Percentiles rank a stretch among this genome's conserved stretches.
phyloP scores from a whole-genome alignment of 2,797 vertebrate species.

The Pantherophis vulpinus region DNA sequence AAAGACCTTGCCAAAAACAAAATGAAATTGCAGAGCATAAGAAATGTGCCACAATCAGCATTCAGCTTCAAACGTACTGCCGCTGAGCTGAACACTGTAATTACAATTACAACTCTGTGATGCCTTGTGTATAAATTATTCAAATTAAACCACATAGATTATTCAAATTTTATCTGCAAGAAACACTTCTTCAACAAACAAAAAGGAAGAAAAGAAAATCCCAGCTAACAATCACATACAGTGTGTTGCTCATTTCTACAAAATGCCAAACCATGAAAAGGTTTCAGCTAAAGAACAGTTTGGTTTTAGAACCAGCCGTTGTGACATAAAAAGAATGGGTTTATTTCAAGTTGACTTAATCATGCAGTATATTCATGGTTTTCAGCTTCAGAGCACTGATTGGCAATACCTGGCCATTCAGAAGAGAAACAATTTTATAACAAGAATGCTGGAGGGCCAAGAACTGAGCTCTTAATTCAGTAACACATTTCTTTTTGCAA shows the following conservation, averaged over 20 bases:
- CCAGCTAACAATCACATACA: slow-evolving; percentile 48
- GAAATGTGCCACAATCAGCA: slow-evolving; percentile 57
- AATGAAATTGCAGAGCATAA: slow-evolving; percentile 55
- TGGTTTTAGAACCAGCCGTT: slow-evolving; percentile 32
- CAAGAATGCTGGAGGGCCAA: not conserved
- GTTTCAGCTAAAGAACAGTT: slow-evolving; percentile 37
- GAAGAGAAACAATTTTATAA: not conserved
- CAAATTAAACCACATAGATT: slow-evolving; percentile 72
- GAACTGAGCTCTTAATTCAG: not conserved
- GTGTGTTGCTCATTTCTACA: slow-evolving; percentile 49
- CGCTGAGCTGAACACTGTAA: slow-evolving; percentile 67
- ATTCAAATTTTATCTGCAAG: slow-evolving; percentile 74
- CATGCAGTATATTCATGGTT: slow-evolving; percentile 21
- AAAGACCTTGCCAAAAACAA: slow-evolving; percentile 60
- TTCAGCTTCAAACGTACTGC: slow-evolving; percentile 69
- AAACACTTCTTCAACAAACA: slow-evolving; percentile 62
- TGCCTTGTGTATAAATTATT: slow-evolving; percentile 76
- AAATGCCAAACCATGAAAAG: slow-evolving; percentile 58
- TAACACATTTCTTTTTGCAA: not conserved
- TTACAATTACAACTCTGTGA: slow-evolving; percentile 72
- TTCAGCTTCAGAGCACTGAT: slow-evolving; percentile 22
- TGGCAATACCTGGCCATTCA: slow-evolving; percentile 5
- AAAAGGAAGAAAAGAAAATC: slow-evolving; percentile 42
- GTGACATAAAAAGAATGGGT: slow-evolving; percentile 16
- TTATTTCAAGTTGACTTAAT: slow-evolving; percentile 51